A percentile compares a stretch with the other conserved stretches of the same genome.
phyloP scores from a whole-genome alignment of 2,888 invertebrate genomes.

The Drosophila mercatorum region DNA sequence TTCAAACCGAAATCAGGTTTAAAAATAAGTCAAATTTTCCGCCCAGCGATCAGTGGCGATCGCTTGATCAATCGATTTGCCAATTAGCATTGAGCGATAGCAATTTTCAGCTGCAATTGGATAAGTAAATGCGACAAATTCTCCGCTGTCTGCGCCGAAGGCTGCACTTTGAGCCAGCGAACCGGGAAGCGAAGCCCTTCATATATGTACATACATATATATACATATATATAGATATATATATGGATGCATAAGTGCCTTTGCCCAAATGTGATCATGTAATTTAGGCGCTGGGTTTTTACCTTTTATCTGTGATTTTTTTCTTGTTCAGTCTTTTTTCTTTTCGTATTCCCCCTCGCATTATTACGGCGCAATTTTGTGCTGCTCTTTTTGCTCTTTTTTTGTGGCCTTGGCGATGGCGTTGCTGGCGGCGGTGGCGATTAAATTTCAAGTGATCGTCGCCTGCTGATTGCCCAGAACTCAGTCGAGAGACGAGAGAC shows the following conservation, averaged over 20 bases:
- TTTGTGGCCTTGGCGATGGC: conserved; percentile 46
- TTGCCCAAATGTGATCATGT: conserved; percentile 41
- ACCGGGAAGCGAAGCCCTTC: conserved; percentile 49
- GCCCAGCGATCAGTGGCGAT: background rate
- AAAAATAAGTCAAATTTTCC: conserved; percentile 16
- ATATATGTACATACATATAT: background rate
- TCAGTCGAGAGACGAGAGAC: conserved; percentile 11
- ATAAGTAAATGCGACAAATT: conserved; percentile 14
- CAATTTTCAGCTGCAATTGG: conserved; percentile 26
- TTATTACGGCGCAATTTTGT: conserved; percentile 22
- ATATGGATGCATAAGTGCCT: background rate
- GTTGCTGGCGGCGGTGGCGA: conserved; percentile 50
- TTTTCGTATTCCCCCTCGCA: conserved; percentile 21
- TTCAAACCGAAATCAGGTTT: conserved; percentile 6
- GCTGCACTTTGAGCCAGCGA: conserved; percentile 40
- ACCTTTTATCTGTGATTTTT: background rate
- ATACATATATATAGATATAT: background rate
- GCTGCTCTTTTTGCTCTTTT: conserved; percentile 1
- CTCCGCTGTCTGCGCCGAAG: background rate
- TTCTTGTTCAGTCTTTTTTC: background rate
- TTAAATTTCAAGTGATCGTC: conserved; percentile 67
- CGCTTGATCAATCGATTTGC: conserved; percentile 67
- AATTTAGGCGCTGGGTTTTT: conserved; percentile 41
- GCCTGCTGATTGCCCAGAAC: conserved; percentile 50
- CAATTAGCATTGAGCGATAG: conserved; percentile 68